A percentile compares a stretch with the other conserved stretches of the same genome.
These are phyloP conservation scores for Erannis defoliaria DNA, from an alignment of 2,888 invertebrate genomes.

Conservation along the genomic window DNA sequence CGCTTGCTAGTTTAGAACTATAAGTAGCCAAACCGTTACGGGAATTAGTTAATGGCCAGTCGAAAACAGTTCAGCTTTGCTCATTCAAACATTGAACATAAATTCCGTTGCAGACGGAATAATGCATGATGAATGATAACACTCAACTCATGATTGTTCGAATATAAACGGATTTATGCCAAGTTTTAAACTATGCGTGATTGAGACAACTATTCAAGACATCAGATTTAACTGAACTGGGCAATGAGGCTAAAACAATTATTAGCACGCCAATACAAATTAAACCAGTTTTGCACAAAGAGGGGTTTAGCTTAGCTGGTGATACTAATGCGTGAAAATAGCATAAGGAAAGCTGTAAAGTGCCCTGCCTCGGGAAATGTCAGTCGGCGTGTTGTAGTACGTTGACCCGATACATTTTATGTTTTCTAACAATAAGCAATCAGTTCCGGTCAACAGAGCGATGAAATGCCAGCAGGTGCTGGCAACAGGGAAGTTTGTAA, in stretches of 20 bases:
- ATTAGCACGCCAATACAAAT: slow-evolving; percentile 27
- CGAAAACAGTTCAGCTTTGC: slow-evolving; percentile 20
- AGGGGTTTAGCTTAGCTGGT: slow-evolving; percentile 10
- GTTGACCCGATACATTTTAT: slow-evolving; percentile 63
- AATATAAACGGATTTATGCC: slow-evolving; percentile 51
- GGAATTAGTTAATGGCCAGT: slow-evolving; percentile 39
- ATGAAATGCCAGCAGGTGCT: slow-evolving; percentile 39
- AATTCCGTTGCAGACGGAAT: slow-evolving; percentile 1
- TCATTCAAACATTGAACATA: background rate
- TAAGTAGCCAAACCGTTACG: slow-evolving; percentile 32
- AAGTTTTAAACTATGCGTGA: slow-evolving; percentile 53
- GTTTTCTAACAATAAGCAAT: slow-evolving; percentile 68
- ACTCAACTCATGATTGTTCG: slow-evolving; percentile 38
- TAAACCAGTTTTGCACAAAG: slow-evolving; percentile 23
- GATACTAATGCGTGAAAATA: slow-evolving; percentile 18
- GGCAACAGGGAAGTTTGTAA: slow-evolving; percentile 51
- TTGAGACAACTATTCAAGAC: slow-evolving; percentile 52
- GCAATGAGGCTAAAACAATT: slow-evolving; percentile 49
- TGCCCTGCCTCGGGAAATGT: slow-evolving; percentile 48
- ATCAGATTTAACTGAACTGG: slow-evolving; percentile 40
- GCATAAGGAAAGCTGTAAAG: slow-evolving; percentile 39
- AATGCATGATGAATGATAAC: slow-evolving; percentile 35
- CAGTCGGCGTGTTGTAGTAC: slow-evolving; percentile 51
- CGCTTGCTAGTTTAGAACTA: slow-evolving; percentile 27
- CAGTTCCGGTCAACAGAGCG: slow-evolving; percentile 61